A percentile compares a stretch with the other conserved stretches of the same genome.
These are phyloP conservation scores for Eufriesea mexicana DNA, from an alignment of 1,140 invertebrate species.

Conservation along the genomic window DNA sequence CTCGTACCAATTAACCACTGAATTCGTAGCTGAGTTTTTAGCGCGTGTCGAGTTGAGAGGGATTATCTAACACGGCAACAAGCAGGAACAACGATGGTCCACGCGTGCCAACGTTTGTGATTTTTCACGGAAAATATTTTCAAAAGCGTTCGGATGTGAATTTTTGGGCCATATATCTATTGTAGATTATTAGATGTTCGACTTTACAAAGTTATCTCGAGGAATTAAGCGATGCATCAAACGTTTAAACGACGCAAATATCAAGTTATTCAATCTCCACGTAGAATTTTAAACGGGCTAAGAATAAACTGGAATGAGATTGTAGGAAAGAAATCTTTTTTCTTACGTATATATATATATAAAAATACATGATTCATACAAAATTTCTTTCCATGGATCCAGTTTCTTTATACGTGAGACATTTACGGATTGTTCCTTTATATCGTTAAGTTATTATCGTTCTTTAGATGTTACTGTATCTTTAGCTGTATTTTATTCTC, in stretches of 20 bases:
- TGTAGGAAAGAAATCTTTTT: background rate
- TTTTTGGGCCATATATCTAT: slow-evolving; percentile 9
- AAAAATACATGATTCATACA: too few species aligned
- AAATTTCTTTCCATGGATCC: background rate
- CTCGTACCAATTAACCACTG: slow-evolving; percentile 14
- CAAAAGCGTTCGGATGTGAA: background rate
- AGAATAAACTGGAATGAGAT: background rate
- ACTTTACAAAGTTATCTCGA: background rate
- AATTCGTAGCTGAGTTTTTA: slow-evolving; percentile 17
- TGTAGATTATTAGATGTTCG: slow-evolving; percentile 12
- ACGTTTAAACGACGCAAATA: background rate
- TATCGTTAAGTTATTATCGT: background rate
- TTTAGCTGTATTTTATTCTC: background rate
- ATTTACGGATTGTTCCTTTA: background rate
- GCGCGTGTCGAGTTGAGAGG: slow-evolving; percentile 22
- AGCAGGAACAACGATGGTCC: slow-evolving; percentile 4
- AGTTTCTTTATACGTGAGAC: background rate
- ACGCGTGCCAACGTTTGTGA: slow-evolving; percentile 37
- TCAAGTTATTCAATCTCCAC: background rate
- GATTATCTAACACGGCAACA: background rate
- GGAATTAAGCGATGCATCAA: background rate
- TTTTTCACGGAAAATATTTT: background rate
- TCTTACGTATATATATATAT: background rate
- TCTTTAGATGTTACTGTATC: background rate
- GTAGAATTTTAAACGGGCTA: background rate